Conservation (phyloP, 1,140 invertebrate species). For the Periplaneta americana region DNA sequence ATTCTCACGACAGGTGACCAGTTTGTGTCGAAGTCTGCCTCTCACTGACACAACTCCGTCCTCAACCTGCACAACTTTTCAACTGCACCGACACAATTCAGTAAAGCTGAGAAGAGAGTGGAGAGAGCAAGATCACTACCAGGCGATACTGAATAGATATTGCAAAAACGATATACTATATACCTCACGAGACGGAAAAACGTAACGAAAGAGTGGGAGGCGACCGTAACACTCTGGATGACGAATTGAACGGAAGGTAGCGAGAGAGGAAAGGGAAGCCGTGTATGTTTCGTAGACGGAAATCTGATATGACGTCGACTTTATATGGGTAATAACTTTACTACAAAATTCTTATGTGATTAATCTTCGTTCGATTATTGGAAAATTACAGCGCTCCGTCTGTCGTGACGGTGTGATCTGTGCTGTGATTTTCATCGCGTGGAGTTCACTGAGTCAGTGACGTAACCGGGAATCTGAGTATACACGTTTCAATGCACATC, state of each 20-base stretch:
- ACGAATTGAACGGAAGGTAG: neutral
- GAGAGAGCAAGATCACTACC: neutral
- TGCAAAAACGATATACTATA: neutral
- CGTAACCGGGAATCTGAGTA: too few species aligned
- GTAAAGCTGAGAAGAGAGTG: neutral
- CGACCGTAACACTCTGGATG: neutral
- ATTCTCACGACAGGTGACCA: neutral
- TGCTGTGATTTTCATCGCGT: too few species aligned
- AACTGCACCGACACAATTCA: neutral
- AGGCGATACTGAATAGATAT: neutral
- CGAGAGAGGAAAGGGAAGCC: too few species aligned
- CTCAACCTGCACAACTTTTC: neutral
- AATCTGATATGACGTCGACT: too few species aligned
- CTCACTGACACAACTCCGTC: neutral
- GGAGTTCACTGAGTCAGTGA: too few species aligned
- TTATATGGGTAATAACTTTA: too few species aligned
- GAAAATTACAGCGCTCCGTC: too few species aligned
- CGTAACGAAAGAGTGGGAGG: neutral
- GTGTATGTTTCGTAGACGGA: too few species aligned
- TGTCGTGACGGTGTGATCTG: too few species aligned
- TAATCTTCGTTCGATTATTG: too few species aligned
- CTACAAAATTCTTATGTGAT: too few species aligned
- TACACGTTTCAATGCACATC: too few species aligned
- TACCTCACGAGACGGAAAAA: neutral
- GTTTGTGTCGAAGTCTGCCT: neutral